Evolutionary conservation across 2,888 invertebrate species (phyloP).

Genomic region (Agonopterix heracliana): DNA sequence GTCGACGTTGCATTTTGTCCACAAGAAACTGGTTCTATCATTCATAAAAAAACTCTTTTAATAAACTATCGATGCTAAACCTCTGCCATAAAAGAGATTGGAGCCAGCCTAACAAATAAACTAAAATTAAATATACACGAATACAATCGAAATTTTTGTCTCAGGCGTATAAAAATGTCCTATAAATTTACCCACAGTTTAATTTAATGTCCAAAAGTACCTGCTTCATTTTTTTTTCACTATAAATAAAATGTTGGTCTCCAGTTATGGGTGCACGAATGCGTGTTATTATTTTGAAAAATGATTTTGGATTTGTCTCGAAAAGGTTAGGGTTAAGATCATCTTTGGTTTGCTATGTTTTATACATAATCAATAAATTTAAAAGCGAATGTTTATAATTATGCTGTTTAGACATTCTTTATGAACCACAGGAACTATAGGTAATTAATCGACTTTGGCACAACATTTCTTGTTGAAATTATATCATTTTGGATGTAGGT

Average conservation of each 20-base stretch:
- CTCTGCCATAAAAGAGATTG: constrained; percentile 66
- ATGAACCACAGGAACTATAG: too few relatives aligned
- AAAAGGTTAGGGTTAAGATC: constrained; percentile 17
- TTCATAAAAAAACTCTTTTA: constrained; percentile 69
- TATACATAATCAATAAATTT: background rate
- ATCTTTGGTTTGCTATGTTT: constrained; percentile 18
- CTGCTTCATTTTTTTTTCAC: constrained; percentile 70
- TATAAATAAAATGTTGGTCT: constrained; percentile 67
- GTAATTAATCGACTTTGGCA: too few relatives aligned
- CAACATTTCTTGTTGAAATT: too few relatives aligned
- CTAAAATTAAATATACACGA: constrained; percentile 76
- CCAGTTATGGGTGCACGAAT: constrained; percentile 66
- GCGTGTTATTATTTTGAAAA: constrained; percentile 71
- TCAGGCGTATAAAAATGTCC: constrained; percentile 75
- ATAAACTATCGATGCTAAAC: constrained; percentile 70
- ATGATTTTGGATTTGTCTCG: constrained; percentile 67
- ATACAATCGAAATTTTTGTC: constrained; percentile 76
- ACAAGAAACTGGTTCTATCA: constrained; percentile 58
- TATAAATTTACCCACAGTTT: constrained; percentile 76
- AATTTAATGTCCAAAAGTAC: constrained; percentile 76
- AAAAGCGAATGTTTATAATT: background rate
- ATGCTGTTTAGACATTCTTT: background rate
- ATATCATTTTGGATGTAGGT: too few relatives aligned
- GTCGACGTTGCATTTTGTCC: constrained; percentile 31
- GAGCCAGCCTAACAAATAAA: constrained; percentile 71